Evolutionary conservation across 2,113 vertebrate species (phyloP), one percentile per base, ranked within the genome.

Genomic region (Hippocampus guttulatus): DNA sequence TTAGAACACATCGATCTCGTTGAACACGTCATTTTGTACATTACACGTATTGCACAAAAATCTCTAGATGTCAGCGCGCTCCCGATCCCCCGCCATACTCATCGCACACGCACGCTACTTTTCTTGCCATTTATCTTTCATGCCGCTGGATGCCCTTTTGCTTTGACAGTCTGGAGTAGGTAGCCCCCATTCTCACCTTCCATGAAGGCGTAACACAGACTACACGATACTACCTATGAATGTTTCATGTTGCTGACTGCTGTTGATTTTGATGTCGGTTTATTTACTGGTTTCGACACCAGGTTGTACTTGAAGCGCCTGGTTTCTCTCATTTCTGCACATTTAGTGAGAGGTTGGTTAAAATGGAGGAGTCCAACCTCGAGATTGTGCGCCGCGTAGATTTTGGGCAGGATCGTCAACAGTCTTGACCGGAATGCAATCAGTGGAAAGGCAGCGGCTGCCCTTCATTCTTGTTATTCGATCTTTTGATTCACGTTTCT

Each of bases 141-240:
- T 61, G 74, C 70, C 67, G 41, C 75, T 62, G 60, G 68, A 64
- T 83, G 16, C 27, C 68, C 67, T 73, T 73, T 73, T 12, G 80
- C 79, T 83, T 80, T 2, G 45, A 86, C 84, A 76, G 75, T 83
- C 85, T 85, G 82, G 85, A 87, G 87, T 83, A 75, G 70, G 23
- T 47, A 45, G 41, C 77, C 68, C 77, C 15, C 47, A 10, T 45
- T 14, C 81, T 90, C 86, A 88, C 92, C 92, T 92, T 92, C 92
- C 86, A 88, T 92, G 92, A 92, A 92, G 92, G 92, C 83, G 74
- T 69, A 81, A 69, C 23, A 49, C 83, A 81, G 81, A 88, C 12
- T 16, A 87, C 84, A 80, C 73, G 89, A 81, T 54, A 89, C 87
- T 91, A 89, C 89, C 91, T 90, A 54, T 71, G 41, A 78, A 72